A percentile compares a stretch with the other conserved stretches of the same genome.
Evolutionary conservation across 2,888 invertebrate genomes (phyloP).

Genomic region (Ophion ventricosus): DNA sequence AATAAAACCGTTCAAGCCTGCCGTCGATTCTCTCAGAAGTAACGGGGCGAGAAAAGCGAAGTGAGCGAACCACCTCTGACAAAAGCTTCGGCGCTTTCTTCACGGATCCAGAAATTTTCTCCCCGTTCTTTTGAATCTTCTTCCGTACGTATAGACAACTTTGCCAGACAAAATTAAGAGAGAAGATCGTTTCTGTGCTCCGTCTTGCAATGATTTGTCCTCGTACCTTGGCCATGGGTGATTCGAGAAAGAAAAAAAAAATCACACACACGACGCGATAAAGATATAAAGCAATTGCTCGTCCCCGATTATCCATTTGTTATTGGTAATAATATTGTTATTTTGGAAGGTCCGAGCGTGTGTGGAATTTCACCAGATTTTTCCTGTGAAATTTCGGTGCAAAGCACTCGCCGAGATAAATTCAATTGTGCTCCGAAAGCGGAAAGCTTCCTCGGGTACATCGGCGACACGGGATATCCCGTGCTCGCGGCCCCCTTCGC

Average conservation of each 20-base stretch:
- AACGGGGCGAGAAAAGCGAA: conserved; percentile 55
- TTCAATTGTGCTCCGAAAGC: conserved; percentile 67
- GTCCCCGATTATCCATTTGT: not conserved
- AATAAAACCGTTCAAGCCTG: conserved; percentile 57
- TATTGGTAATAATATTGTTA: not conserved
- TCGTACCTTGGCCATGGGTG: too few species aligned
- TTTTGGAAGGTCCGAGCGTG: not conserved
- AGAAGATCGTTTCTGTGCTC: too few species aligned
- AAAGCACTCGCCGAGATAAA: conserved; percentile 64
- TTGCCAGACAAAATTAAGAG: not conserved
- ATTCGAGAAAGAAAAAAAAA: too few species aligned
- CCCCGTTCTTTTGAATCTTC: conserved; percentile 3
- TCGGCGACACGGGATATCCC: conserved; percentile 40
- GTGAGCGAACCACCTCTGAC: conserved; percentile 40
- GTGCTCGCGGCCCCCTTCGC: not conserved
- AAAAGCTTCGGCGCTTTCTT: conserved; percentile 40
- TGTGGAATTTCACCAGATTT: not conserved
- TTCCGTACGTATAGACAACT: not conserved
- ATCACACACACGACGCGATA: too few species aligned
- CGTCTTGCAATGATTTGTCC: too few species aligned
- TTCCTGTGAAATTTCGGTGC: conserved; percentile 46
- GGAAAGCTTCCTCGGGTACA: conserved; percentile 42
- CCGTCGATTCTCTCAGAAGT: conserved; percentile 52
- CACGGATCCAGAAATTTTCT: conserved; percentile 3
- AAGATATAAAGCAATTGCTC: not conserved